These are phyloP conservation scores for Heliopora coerulea DNA, from an alignment of 92 coral and sea anemone species.

Conservation along the genomic window DNA sequence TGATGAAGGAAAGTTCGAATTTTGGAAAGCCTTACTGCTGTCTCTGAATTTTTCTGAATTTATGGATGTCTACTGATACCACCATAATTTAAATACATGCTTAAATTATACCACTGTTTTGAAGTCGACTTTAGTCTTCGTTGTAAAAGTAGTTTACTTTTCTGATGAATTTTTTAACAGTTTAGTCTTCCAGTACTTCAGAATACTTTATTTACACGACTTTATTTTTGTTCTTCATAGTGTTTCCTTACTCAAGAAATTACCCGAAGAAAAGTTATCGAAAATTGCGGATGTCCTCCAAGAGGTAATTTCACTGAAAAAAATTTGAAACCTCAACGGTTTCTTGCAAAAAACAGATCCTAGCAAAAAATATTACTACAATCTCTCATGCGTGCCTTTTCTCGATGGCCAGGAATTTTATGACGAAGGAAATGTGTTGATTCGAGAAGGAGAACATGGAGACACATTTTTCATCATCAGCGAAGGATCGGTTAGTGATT, in stretches of 20 bases:
- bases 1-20: too few species aligned
- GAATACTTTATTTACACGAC: too few species aligned
- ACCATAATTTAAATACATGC: too few species aligned
- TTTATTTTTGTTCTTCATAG: conserved; percentile 59
- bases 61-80: too few species aligned
- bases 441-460: conserved; percentile 93
- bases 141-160: too few species aligned
- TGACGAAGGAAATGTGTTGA: conserved; percentile 81
- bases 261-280: conserved; percentile 71
- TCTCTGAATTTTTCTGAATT: too few species aligned
- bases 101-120: too few species aligned
- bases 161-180: too few species aligned
- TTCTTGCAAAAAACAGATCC: neutral
- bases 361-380: neutral
- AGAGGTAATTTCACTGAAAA: conserved; percentile 59
- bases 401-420: conserved; percentile 72
- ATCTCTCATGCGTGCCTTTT: neutral
- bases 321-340: too few species aligned
- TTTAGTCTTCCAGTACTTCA: too few species aligned
- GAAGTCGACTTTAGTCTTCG: too few species aligned
- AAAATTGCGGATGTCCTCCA: conserved; percentile 90
- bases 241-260: conserved; percentile 73
- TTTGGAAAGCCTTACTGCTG: too few species aligned
- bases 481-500: conserved; percentile 76
- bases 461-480: conserved; percentile 92